A percentile compares a stretch with the other conserved stretches of the same genome.
phyloP scores from a whole-genome alignment of 92 coral and sea anemone genomes.

The Actinostola sp. region DNA sequence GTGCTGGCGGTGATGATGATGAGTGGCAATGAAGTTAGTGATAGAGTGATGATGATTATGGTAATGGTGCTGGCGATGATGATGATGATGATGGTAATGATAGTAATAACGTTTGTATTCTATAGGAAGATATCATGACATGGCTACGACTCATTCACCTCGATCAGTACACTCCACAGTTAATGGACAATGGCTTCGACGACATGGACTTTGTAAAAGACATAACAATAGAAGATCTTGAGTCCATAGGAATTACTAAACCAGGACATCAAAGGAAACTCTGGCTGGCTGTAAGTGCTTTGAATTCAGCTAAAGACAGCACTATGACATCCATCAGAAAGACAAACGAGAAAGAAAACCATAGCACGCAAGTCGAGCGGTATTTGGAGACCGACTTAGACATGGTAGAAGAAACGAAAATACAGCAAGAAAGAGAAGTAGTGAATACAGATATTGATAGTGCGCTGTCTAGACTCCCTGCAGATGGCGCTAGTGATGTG shows the following conservation, averaged over 20 bases:
- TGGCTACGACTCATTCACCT: constrained; percentile 92
- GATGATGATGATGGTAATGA: too few species aligned
- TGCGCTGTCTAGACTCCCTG: constrained; percentile 34
- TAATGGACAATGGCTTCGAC: constrained; percentile 96
- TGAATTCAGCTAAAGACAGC: background rate
- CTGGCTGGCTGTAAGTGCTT: constrained; percentile 81
- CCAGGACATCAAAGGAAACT: constrained; percentile 94
- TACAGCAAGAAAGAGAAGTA: constrained; percentile 4
- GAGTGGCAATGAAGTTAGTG: background rate
- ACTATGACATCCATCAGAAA: background rate
- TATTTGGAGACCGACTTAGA: constrained; percentile 67
- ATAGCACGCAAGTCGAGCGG: background rate
- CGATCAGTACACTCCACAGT: constrained; percentile 85
- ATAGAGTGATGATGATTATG: background rate
- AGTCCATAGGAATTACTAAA: constrained; percentile 82
- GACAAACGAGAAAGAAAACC: constrained; percentile 4
- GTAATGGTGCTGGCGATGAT: too few species aligned
- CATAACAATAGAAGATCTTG: constrained; percentile 84
- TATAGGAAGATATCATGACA: constrained; percentile 83
- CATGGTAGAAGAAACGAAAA: constrained; percentile 2
- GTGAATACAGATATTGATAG: constrained; percentile 35
- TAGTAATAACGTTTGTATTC: background rate
- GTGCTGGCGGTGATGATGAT: too few species aligned
- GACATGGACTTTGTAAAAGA: constrained; percentile 95
- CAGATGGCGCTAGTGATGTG: constrained; percentile 30